phyloP scores from a whole-genome alignment of 2,113 vertebrate species.

The Manacus vitellinus region DNA sequence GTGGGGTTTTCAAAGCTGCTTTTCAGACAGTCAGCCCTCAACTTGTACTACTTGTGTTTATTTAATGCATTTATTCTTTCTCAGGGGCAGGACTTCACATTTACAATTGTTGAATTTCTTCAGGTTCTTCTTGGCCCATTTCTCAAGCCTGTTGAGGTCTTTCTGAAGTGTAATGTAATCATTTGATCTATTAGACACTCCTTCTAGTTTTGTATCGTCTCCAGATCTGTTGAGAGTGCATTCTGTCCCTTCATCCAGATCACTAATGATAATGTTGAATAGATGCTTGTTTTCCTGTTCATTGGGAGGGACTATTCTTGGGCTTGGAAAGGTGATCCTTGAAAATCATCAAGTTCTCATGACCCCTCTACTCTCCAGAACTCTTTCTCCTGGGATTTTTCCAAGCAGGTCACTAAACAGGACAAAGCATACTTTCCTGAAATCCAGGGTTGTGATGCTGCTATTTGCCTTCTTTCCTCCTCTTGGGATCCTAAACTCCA shows the following conservation, averaged over 20 bases:
- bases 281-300: not conserved
- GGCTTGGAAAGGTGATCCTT: not conserved
- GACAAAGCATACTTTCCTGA: not conserved
- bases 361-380: not conserved
- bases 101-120: not conserved
- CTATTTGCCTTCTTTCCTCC: not conserved
- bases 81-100: not conserved
- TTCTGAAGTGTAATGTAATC: not conserved
- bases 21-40: not conserved
- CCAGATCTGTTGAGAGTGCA: not conserved
- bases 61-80: not conserved
- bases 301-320: not conserved
- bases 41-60: not conserved
- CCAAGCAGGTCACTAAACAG: not conserved
- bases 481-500: not conserved
- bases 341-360: not conserved
- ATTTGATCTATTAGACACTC: not conserved
- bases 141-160: not conserved
- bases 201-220: not conserved
- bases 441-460: not conserved
- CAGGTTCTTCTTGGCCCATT: not conserved
- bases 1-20: not conserved
- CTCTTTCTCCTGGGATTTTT: not conserved
- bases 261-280: not conserved
- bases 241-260: not conserved